Evolutionary conservation across 2,888 invertebrate species (phyloP).

Genomic region (Himalopsyche kuldschensis): DNA sequence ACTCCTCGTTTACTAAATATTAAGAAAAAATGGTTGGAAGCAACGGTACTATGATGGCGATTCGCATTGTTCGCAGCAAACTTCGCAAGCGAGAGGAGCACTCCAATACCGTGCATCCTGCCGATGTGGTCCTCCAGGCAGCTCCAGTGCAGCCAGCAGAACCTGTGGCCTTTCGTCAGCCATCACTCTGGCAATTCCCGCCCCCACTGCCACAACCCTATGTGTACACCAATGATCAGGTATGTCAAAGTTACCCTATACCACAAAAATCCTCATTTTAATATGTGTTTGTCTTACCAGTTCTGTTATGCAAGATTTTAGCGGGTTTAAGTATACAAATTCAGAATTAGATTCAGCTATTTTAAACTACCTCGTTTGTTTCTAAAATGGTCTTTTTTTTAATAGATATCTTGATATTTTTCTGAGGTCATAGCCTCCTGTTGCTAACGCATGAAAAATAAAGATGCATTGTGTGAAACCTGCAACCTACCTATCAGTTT

Average conservation of each 20-base stretch:
- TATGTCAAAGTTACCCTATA: constrained; percentile 45
- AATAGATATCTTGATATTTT: background rate
- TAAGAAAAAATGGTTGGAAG: constrained; percentile 73
- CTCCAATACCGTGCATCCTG: constrained; percentile 70
- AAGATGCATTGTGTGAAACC: background rate
- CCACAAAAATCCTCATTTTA: too few species aligned
- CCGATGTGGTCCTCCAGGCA: constrained; percentile 65
- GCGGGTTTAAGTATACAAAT: too few species aligned
- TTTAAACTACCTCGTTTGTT: too few species aligned
- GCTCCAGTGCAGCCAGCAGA: constrained; percentile 51
- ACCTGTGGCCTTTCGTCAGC: constrained; percentile 67
- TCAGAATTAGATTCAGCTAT: too few species aligned
- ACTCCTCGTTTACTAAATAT: background rate
- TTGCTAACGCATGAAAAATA: background rate
- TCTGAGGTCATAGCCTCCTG: background rate
- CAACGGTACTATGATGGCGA: constrained; percentile 84
- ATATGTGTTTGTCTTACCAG: background rate
- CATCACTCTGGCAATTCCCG: constrained; percentile 82
- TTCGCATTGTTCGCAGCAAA: constrained; percentile 90
- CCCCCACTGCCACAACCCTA: constrained; percentile 78
- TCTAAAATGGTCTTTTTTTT: too few species aligned
- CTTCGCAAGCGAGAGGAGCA: constrained; percentile 83
- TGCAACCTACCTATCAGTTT: too few species aligned
- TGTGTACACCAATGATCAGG: constrained; percentile 79
- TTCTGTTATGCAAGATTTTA: background rate